Evolutionary conservation across 1,140 invertebrate species (phyloP), one percentile per base, ranked within the genome.

Genomic region (Oryctes rhinoceros): DNA sequence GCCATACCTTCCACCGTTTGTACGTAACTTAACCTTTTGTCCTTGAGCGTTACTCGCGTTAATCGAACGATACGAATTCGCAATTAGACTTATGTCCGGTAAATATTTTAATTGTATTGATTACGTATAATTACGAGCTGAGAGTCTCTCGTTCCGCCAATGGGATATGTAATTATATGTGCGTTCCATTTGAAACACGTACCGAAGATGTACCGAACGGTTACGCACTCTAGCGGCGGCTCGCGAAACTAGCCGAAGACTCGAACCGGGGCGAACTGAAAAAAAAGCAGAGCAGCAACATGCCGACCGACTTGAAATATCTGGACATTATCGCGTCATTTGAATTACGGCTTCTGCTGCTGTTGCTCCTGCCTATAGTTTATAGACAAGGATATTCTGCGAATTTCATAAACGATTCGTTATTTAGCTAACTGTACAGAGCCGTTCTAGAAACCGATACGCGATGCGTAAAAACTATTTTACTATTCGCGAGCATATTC

Each of bases 81-180:
- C 65, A 71, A 59, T 71, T 35, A 71, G 65, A 24, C 65, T 15
- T 71, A 71, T 71, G 65, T 24, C 65, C 65, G 65, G 24, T 71
- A 71, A 71, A 71, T 71, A 71, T 71, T 71, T 71, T 71, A 71
- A 71, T 71, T 71, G 65, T 71, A 71, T 71, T 71, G 65, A 71
- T 71, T 71, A 71, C 24, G 65, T 71, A 24, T 71, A 71, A 71
- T 71, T 71, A 35, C 65, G 53, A 18, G n/a, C 53, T 30, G 24
- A 15, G 1, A 59, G 53, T n/a, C 53, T 44, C 53, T 71, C 65
- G 35, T 30, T 35, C 65, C 53, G 53, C 15, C 65, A 4, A 71
- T 71, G 35, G 35, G 65, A 71, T 71, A 35, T 71, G 35, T 71
- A 71, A 71, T 71, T 71, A 71, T 24, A 20, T 7, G 18, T 59